Evolutionary conservation across 2,797 vertebrate species (phyloP), one percentile per base, ranked within the genome.

Genomic region (Anomalospiza imberbis): DNA sequence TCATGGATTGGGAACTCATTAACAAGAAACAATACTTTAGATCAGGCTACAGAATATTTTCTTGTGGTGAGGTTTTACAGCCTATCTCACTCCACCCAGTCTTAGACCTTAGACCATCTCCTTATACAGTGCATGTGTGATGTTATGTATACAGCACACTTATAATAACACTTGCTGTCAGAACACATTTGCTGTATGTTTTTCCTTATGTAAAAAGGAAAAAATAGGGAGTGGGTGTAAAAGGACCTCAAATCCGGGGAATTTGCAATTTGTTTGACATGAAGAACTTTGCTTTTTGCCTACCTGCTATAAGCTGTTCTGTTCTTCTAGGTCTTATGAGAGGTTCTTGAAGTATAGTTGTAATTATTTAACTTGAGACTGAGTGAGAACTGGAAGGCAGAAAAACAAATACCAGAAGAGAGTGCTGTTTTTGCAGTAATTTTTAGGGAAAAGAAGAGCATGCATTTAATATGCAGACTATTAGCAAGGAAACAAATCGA

Each of bases 81-180:
- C 24, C 12, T 72, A 24, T 51, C 12, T 73, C 1, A 4, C 24
- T 80, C 13, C 21, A 53, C 26, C 3, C 16, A 31, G 34, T 55
- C 51, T 62, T 61, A 7, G 18, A 51, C 10, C 17, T 78, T 65
- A 71, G 36, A 36, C 84, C 6, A 14, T 44, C 36, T 53, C 60
- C 11, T 78, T 75, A 28, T 29, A 26, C 40, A 62, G 19, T 47
- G 38, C 15, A 12, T 32, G 12, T 28, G 13, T 74, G 89, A 68
- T 0, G 0, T 54, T 65, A 47, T 13, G 7, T n/a, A 5, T n/a
- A 11, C 34, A 47, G 19, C 15, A n/a, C 28, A 34, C 6, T 51
- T 7, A 40, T 16, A 58, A 21, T 45, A 51, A 63, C 76, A 20
- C 51, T 78, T 78, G 20, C 36, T 85, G 17, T 51, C 55, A 74